These are phyloP conservation scores for Esox niger DNA, from an alignment of 2,113 vertebrate species.

Conservation along the genomic window DNA sequence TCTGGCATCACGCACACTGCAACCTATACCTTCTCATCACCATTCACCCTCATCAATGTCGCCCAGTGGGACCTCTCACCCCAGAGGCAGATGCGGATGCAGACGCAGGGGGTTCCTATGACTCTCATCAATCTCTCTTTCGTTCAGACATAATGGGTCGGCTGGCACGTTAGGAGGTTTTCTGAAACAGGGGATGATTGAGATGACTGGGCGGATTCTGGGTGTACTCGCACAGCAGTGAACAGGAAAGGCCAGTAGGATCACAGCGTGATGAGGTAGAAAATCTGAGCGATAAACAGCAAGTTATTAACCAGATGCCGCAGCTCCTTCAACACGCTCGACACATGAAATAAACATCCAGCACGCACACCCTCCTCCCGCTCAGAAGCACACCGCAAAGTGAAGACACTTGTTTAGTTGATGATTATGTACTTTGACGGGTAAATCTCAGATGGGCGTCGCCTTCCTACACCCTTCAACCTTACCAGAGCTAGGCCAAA, in stretches of 20 bases:
- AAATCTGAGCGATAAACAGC: constrained; percentile 7
- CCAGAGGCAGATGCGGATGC: background rate
- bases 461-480: background rate
- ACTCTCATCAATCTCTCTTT: constrained; percentile 56
- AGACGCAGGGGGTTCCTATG: constrained; percentile 4
- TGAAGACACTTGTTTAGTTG: background rate
- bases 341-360: no score
- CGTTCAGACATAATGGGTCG: constrained; percentile 51
- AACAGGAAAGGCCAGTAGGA: background rate
- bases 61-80: background rate
- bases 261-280: background rate
- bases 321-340: constrained; percentile 2
- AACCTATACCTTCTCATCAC: no score
- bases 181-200: constrained; percentile 53
- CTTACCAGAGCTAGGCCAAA: constrained; percentile 1
- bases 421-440: constrained; percentile 2
- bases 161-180: background rate
- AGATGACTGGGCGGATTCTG: constrained; percentile 13
- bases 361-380: no score
- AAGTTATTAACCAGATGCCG: constrained; percentile 4
- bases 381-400: background rate
- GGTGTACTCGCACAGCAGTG: background rate
- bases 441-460: background rate
- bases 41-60: no score
- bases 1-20: constrained; percentile 12